Evolutionary conservation across 1,140 invertebrate species (phyloP), one percentile per base, ranked within the genome.

Genomic region (Hyles vespertilio): DNA sequence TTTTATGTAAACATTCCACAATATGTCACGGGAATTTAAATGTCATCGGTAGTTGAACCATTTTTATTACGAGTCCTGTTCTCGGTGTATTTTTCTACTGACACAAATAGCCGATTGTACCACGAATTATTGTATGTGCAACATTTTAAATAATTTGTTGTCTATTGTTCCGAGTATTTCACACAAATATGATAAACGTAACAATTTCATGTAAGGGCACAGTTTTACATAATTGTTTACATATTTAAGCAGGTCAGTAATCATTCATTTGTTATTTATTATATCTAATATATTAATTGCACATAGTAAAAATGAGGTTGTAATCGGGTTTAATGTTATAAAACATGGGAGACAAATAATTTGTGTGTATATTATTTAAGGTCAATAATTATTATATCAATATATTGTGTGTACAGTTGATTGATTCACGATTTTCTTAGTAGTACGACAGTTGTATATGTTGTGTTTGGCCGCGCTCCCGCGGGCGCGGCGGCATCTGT

Each of bases 291-390:
- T 72, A 68, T 72, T 65, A 63, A 70, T 76, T 85, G 85, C 85
- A 88, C 85, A 85, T 87, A 88, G 81, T 68, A 40, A 81, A 85
- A 84, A 81, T 75, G 82, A 85, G 84, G 82, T 88, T 88, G 85
- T 88, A 86, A 76, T 80, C 77, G 69, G 70, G 72, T 75, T 77
- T 74, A 73, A 75, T 76, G 74, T 72, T 70, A 79, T 69, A 73
- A 81, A 73, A 75, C 70, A 80, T 69, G 70, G 62, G 70, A 76
- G 83, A 85, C 82, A 86, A 88, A 87, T 85, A 84, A 87, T 81
- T 85, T 82, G 77, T 84, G 81, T 84, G 82, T 85, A 87, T 83
- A 84, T 85, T 81, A 65, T 87, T 87, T 86, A 84, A 80, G 84
- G 81, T 72, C 74, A 72, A 74, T 80, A 74, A 72, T 70, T 66